phyloP scores from a whole-genome alignment of 2,888 invertebrate genomes.

The Bimastos eiseni region DNA sequence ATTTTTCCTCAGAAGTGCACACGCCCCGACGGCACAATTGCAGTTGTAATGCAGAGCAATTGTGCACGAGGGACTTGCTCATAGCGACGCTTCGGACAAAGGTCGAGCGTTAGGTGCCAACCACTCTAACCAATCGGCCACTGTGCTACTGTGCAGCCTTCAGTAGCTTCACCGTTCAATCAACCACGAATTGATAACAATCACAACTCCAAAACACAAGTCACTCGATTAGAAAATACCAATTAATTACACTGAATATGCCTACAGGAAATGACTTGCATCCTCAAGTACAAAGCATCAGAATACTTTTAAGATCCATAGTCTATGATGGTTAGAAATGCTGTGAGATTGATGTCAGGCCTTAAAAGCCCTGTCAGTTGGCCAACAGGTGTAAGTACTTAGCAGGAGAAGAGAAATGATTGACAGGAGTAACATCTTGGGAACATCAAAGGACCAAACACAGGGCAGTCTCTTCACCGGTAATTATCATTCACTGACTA shows the following conservation, averaged over 20 bases:
- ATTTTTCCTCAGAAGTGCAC: too few relatives aligned
- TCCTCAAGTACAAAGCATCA: neutral
- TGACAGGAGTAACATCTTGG: neutral
- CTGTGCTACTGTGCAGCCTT: too few relatives aligned
- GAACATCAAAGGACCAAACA: neutral
- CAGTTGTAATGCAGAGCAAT: too few relatives aligned
- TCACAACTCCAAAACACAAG: neutral
- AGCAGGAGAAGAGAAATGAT: neutral
- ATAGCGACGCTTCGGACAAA: too few relatives aligned
- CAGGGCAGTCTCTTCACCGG: neutral
- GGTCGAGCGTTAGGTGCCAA: too few relatives aligned
- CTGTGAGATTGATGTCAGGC: neutral
- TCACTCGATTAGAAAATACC: too few relatives aligned
- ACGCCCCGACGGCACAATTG: too few relatives aligned
- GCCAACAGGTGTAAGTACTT: slow-evolving; percentile 17
- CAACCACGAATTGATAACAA: neutral
- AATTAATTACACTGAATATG: neutral
- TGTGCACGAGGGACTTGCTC: too few relatives aligned
- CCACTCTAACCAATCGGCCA: too few relatives aligned
- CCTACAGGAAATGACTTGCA: neutral
- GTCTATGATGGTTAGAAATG: neutral
- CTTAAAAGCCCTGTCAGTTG: neutral
- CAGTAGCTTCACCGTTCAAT: neutral
- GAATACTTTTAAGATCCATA: neutral
- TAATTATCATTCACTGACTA: slow-evolving; percentile 14